Percentiles rank a stretch among this genome's conserved stretches.
phyloP scores from a whole-genome alignment of 1,140 invertebrate genomes.

The Caerostris extrusa region DNA sequence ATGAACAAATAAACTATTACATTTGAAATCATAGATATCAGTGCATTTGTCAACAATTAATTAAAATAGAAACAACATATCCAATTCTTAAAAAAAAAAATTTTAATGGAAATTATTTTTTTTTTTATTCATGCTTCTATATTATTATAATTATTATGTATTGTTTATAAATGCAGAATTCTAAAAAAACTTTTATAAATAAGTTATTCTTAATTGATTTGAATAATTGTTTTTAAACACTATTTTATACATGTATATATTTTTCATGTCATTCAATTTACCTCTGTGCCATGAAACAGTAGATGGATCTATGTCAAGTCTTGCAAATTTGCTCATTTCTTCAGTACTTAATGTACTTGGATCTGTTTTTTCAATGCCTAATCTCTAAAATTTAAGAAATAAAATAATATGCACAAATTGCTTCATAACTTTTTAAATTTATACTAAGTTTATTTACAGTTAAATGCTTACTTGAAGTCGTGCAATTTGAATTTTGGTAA shows the following conservation, averaged over 20 bases:
- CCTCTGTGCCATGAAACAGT: constrained; percentile 97
- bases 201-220: background rate
- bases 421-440: background rate
- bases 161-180: no score
- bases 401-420: background rate
- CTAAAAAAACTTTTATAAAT: no score
- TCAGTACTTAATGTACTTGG: constrained; percentile 90
- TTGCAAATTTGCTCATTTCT: constrained; percentile 89
- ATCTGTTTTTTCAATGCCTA: constrained; percentile 94
- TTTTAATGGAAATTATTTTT: no score
- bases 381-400: constrained; percentile 83
- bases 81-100: no score
- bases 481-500: constrained; percentile 90
- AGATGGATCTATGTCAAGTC: constrained; percentile 94
- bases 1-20: no score
- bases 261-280: constrained; percentile 80
- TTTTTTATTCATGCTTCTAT: no score
- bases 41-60: no score
- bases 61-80: no score
- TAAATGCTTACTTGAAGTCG: constrained; percentile 84
- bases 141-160: no score
- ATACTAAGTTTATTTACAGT: constrained; percentile 62
- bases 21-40: no score
- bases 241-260: background rate
- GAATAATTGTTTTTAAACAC: background rate